Percentiles rank a stretch among this genome's conserved stretches.
Conservation (phyloP, 1,140 invertebrate species). For the Drosophila erecta region DNA sequence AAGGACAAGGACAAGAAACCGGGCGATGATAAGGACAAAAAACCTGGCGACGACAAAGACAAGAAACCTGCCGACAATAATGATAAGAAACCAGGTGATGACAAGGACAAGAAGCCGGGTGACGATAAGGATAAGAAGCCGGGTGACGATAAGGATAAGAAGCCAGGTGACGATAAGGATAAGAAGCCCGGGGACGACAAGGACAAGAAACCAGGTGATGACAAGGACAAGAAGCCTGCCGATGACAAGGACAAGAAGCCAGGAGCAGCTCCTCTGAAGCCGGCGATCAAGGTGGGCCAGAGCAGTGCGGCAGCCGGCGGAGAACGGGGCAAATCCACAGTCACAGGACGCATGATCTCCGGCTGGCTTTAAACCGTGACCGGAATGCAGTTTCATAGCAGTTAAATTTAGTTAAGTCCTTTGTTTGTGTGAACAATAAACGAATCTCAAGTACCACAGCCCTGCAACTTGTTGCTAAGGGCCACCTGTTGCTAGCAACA, state of each 20-base stretch:
- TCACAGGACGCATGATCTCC: conserved; percentile 84
- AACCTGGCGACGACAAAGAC: conserved; percentile 38
- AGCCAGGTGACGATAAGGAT: conserved; percentile 52
- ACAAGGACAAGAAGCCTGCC: conserved; percentile 22
- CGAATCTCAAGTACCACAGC: conserved; percentile 18
- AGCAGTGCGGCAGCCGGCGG: conserved; percentile 81
- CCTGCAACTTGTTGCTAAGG: conserved; percentile 43
- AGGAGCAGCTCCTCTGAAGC: conserved; percentile 61
- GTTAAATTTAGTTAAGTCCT: conserved; percentile 15
- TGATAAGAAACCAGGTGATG: conserved; percentile 46
- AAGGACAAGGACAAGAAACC: conserved; percentile 59
- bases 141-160: conserved; percentile 42
- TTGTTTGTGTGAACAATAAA: conserved; percentile 49
- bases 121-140: conserved; percentile 68
- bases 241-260: conserved; percentile 46
- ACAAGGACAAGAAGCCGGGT: conserved; percentile 60
- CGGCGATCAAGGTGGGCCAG: conserved; percentile 79
- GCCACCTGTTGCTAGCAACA: conserved; percentile 59
- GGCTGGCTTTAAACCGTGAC: conserved; percentile 66
- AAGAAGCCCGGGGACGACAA: conserved; percentile 61
- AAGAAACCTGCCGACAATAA: conserved; percentile 40
- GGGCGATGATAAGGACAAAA: conserved; percentile 51
- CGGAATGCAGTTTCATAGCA: neutral
- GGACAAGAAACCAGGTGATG: conserved; percentile 55
- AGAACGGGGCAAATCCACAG: conserved; percentile 81